Percentiles rank a stretch among this genome's conserved stretches.
phyloP scores from a whole-genome alignment of 37 sponge, comb jelly and placozoan genomes.

The Oopsacas minuta region DNA sequence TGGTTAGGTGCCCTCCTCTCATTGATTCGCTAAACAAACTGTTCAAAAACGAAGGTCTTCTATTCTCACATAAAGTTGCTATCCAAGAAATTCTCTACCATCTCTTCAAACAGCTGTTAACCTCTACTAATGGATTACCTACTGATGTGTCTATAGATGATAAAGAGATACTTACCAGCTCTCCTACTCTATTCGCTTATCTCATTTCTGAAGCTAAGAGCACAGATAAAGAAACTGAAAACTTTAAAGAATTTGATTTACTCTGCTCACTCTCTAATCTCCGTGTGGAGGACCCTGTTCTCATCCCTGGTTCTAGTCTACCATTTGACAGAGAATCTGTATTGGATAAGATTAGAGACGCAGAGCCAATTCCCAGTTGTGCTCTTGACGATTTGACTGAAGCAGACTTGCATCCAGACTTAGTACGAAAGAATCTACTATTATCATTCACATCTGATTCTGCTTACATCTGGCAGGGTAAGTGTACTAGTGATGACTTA shows the following conservation, averaged over 20 bases:
- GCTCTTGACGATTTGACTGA: not conserved
- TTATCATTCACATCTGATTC: not conserved
- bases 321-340: slow-evolving; percentile 16
- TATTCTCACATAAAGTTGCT: slow-evolving; percentile 21
- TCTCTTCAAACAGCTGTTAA: slow-evolving; percentile 17
- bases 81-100: slow-evolving; percentile 21
- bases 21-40: slow-evolving; percentile 19
- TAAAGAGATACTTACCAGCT: slow-evolving; percentile 15
- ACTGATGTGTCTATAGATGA: not conserved
- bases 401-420: not conserved
- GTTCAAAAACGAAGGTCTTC: not conserved
- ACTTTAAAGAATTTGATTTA: not conserved
- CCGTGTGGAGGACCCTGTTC: slow-evolving; percentile 13
- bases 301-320: not conserved
- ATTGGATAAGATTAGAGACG: slow-evolving; percentile 10
- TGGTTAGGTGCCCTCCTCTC: slow-evolving; percentile 19
- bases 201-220: not conserved
- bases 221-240: not conserved
- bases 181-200: not conserved
- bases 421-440: not conserved
- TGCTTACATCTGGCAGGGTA: not conserved
- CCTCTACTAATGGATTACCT: slow-evolving; percentile 2
- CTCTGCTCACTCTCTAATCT: slow-evolving; percentile 21
- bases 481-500: not conserved
- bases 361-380: slow-evolving; percentile 20